These are phyloP conservation scores for Vannuccia rotundouncinata DNA, from an alignment of 2,888 invertebrate genomes.

Conservation along the genomic window DNA sequence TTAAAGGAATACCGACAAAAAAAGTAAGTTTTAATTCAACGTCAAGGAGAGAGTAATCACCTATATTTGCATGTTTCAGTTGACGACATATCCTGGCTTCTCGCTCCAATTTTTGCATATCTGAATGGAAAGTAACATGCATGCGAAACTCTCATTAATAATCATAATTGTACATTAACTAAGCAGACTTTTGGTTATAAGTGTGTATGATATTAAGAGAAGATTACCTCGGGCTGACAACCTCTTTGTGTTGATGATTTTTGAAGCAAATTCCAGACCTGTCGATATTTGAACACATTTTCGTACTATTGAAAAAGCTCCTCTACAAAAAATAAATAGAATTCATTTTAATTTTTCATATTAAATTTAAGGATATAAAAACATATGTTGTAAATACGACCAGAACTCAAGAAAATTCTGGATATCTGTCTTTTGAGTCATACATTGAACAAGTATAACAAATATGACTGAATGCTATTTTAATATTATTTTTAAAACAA, in stretches of 20 bases:
- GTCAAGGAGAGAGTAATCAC: slow-evolving; percentile 65
- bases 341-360: too few relatives aligned
- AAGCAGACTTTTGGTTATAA: background rate
- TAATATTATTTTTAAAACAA: too few relatives aligned
- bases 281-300: slow-evolving; percentile 97
- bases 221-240: slow-evolving; percentile 80
- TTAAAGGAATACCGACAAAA: too few relatives aligned
- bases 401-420: too few relatives aligned
- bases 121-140: slow-evolving; percentile 63
- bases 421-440: too few relatives aligned
- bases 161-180: background rate
- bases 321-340: slow-evolving; percentile 68
- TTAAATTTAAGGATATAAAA: too few relatives aligned
- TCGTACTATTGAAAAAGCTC: slow-evolving; percentile 97
- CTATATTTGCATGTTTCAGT: slow-evolving; percentile 96
- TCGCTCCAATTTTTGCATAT: slow-evolving; percentile 97
- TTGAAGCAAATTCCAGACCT: slow-evolving; percentile 96
- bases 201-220: background rate
- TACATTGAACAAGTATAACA: too few relatives aligned
- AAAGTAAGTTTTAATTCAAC: too few relatives aligned
- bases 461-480: too few relatives aligned
- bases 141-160: too few relatives aligned
- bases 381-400: too few relatives aligned
- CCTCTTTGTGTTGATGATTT: slow-evolving; percentile 99
- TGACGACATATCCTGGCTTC: slow-evolving; percentile 99